Conservation (phyloP, 2,113 vertebrate genomes). For the Takifugu flavidus region DNA sequence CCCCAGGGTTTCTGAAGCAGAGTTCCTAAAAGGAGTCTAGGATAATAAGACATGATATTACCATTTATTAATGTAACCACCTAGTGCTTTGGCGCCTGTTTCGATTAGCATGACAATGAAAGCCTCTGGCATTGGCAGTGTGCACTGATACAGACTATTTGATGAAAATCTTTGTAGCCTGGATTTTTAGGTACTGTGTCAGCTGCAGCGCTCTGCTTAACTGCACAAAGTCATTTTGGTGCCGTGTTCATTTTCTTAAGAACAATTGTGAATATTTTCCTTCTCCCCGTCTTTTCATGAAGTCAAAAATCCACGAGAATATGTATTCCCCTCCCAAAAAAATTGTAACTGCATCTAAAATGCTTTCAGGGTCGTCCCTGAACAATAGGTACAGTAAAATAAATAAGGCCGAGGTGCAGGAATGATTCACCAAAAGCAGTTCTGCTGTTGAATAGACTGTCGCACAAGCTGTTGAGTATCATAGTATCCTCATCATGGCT, state of each 20-base stretch:
- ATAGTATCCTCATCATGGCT: slow-evolving; percentile 52
- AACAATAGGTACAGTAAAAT: no score
- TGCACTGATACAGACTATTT: slow-evolving; percentile 47
- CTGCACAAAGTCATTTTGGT: no score
- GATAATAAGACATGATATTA: slow-evolving; percentile 69
- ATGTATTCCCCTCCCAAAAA: no score
- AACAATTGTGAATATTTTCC: no score
- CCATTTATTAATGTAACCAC: slow-evolving; percentile 67
- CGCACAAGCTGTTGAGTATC: slow-evolving; percentile 35
- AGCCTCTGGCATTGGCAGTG: slow-evolving; percentile 57
- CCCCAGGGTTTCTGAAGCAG: slow-evolving; percentile 34
- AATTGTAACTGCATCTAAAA: no score
- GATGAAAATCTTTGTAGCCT: slow-evolving; percentile 59
- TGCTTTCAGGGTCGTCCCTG: no score
- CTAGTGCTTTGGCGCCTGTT: slow-evolving; percentile 43
- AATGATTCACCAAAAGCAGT: slow-evolving; percentile 5
- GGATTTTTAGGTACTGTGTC: slow-evolving; percentile 48
- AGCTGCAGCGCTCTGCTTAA: slow-evolving; percentile 3
- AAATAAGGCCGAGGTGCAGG: no score
- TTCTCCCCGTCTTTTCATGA: no score
- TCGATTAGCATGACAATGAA: slow-evolving; percentile 76
- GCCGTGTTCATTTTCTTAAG: no score
- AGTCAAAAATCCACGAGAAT: no score
- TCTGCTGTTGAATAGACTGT: slow-evolving; percentile 34
- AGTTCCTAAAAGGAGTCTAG: slow-evolving; percentile 59